A percentile compares a stretch with the other conserved stretches of the same genome.
Evolutionary conservation across 1,140 invertebrate genomes (phyloP).

Genomic region (Parapsyche elsis): DNA sequence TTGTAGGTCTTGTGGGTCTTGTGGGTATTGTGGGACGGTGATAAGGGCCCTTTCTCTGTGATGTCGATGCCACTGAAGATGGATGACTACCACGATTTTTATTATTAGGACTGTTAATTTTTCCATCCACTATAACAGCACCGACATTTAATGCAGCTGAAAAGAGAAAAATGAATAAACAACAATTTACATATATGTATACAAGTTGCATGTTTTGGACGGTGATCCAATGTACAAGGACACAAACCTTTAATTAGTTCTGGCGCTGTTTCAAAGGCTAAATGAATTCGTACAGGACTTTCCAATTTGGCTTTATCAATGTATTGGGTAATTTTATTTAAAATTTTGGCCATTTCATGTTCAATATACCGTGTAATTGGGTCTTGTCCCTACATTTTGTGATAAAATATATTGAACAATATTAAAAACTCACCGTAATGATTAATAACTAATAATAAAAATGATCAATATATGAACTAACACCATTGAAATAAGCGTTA

Average conservation of each 20-base stretch:
- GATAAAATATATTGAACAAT: neutral
- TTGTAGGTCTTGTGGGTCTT: constrained; percentile 55
- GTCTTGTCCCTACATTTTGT: constrained; percentile 73
- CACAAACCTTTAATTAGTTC: constrained; percentile 79
- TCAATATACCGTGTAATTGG: constrained; percentile 87
- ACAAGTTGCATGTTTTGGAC: no score
- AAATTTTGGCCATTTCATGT: constrained; percentile 78
- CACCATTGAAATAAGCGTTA: constrained; percentile 75
- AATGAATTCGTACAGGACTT: constrained; percentile 82
- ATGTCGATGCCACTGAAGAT: constrained; percentile 56
- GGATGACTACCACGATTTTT: constrained; percentile 70
- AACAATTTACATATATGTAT: no score
- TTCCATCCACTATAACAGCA: constrained; percentile 81
- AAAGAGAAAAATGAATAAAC: no score
- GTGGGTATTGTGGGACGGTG: constrained; percentile 59
- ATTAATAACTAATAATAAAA: neutral
- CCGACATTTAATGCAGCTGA: constrained; percentile 78
- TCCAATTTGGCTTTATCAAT: constrained; percentile 87
- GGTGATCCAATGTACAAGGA: no score
- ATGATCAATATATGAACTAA: constrained; percentile 5
- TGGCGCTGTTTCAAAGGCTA: constrained; percentile 80
- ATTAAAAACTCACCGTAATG: neutral
- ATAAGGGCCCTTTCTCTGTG: constrained; percentile 56
- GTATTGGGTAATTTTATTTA: constrained; percentile 82
- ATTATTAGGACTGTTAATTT: constrained; percentile 61